phyloP scores from a whole-genome alignment of 1,140 invertebrate species.

The Trichonephila clavata region DNA sequence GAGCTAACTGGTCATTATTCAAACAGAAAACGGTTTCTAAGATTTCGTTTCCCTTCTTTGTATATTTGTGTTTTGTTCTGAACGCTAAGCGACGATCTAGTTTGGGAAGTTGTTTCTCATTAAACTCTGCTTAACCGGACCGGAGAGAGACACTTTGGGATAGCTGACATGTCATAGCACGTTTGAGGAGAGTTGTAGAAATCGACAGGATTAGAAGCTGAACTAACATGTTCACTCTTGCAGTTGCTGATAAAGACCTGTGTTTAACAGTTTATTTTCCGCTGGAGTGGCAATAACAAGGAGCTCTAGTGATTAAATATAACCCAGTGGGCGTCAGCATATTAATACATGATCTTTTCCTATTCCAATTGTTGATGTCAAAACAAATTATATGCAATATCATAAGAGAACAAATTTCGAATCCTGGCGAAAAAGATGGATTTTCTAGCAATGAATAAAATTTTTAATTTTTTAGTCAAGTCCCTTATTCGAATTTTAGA shows the following conservation, averaged over 20 bases:
- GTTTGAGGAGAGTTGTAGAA: not conserved
- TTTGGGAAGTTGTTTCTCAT: not conserved
- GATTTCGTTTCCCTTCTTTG: not conserved
- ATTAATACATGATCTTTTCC: not conserved
- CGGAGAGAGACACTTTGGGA: not conserved
- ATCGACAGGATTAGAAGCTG: not conserved
- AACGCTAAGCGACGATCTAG: not conserved
- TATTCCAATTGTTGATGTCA: not conserved
- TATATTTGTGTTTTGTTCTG: not conserved
- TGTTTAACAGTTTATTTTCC: not conserved
- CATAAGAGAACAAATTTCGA: not conserved
- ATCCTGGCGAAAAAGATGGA: not conserved
- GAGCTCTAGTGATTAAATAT: not conserved
- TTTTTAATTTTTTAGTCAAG: too few species aligned
- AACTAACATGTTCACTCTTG: not conserved
- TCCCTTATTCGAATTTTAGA: too few species aligned
- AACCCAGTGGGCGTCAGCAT: not conserved
- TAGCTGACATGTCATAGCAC: slow-evolving; percentile 10
- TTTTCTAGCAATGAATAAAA: too few species aligned
- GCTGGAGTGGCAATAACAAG: slow-evolving; percentile 8
- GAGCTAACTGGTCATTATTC: not conserved
- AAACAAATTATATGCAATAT: too few species aligned
- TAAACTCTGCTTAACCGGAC: not conserved
- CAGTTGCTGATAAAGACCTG: slow-evolving; percentile 9
- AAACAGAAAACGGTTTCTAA: not conserved